Evolutionary conservation across 2,113 vertebrate species (phyloP).

Genomic region (Stictonetta naevosa): DNA sequence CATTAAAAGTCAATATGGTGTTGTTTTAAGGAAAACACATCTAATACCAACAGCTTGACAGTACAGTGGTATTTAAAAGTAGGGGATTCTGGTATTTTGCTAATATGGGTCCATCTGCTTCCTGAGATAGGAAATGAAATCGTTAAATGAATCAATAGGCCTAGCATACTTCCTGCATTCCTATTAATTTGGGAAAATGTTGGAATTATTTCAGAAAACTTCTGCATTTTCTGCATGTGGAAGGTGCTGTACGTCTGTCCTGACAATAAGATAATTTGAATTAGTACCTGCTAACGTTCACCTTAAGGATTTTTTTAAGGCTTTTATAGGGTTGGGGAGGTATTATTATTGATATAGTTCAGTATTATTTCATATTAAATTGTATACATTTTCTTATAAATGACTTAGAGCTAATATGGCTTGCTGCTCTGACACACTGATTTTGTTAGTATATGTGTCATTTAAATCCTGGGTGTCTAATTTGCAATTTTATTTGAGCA

Average conservation of each 20-base stretch:
- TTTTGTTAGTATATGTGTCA: too few relatives aligned
- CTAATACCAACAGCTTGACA: not conserved
- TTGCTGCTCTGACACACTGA: too few relatives aligned
- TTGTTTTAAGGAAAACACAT: not conserved
- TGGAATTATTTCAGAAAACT: not conserved
- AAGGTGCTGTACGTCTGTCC: not conserved
- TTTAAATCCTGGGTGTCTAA: too few relatives aligned
- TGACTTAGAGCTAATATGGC: too few relatives aligned
- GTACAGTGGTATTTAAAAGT: not conserved
- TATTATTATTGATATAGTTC: too few relatives aligned
- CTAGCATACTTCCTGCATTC: not conserved
- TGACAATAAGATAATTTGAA: not conserved
- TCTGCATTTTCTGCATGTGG: not conserved
- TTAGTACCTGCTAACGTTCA: not conserved
- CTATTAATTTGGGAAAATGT: not conserved
- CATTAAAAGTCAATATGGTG: not conserved
- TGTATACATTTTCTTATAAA: too few relatives aligned
- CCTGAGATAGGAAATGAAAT: not conserved
- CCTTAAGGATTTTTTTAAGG: not conserved
- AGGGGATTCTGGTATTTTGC: not conserved
- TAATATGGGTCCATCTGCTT: not conserved
- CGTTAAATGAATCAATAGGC: not conserved
- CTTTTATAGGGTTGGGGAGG: not conserved
- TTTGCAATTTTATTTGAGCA: too few relatives aligned
- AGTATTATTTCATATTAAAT: too few relatives aligned